These are phyloP conservation scores for Itoplectis maculator DNA, from an alignment of 2,888 invertebrate species.

Conservation along the genomic window DNA sequence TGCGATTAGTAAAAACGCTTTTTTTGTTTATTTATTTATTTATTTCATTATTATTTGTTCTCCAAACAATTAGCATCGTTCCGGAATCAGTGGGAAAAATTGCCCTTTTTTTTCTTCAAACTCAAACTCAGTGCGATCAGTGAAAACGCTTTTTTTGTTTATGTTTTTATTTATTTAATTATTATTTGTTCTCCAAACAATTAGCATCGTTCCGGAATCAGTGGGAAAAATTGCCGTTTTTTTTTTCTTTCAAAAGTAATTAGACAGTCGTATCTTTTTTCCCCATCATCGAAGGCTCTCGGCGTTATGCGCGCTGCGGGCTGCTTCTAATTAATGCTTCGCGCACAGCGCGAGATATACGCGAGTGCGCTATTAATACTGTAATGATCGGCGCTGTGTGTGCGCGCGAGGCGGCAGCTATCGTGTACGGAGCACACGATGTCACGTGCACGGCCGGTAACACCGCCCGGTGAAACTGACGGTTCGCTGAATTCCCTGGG, in stretches of 20 bases:
- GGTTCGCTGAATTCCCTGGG: slow-evolving; percentile 51
- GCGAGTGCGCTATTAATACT: slow-evolving; percentile 46
- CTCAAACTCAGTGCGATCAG: not conserved
- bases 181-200: too few species aligned
- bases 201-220: not conserved
- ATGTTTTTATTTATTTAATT: not conserved
- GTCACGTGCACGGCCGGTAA: slow-evolving; percentile 46
- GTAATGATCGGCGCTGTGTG: slow-evolving; percentile 34
- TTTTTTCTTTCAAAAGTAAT: not conserved
- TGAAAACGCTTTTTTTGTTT: not conserved
- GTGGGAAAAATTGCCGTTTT: not conserved
- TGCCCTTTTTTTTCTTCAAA: too few species aligned
- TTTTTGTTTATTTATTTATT: not conserved
- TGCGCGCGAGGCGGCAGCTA: slow-evolving; percentile 8
- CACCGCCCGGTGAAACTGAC: slow-evolving; percentile 36
- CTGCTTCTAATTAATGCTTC: slow-evolving; percentile 35
- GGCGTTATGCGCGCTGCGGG: not conserved
- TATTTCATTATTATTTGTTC: too few species aligned
- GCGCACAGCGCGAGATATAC: slow-evolving; percentile 12
- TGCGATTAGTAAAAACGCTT: not conserved
- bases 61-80: too few species aligned
- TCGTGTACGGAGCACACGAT: slow-evolving; percentile 24
- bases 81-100: too few species aligned
- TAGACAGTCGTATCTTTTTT: not conserved
- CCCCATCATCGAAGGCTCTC: not conserved